Evolutionary conservation across 2,888 invertebrate species (phyloP).

Genomic region (Nasonia oneida): DNA sequence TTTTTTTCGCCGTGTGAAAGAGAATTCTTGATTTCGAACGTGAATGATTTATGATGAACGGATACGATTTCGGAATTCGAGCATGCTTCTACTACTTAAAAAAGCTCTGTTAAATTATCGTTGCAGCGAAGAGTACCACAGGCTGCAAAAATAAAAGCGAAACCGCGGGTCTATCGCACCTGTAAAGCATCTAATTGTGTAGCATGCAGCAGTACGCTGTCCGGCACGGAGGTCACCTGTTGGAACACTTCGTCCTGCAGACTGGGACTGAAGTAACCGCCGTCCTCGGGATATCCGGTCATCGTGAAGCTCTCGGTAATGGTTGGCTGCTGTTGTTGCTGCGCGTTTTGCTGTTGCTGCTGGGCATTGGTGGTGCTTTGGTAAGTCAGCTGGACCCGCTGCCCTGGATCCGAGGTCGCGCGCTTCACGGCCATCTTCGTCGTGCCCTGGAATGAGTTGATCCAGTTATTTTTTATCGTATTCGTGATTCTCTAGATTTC

Average conservation of each 20-base stretch:
- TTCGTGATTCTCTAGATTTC: not conserved
- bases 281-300: conserved; percentile 78
- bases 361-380: conserved; percentile 69
- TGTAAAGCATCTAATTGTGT: conserved; percentile 82
- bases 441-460: conserved; percentile 72
- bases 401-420: conserved; percentile 87
- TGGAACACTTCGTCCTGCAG: conserved; percentile 88
- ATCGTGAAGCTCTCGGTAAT: conserved; percentile 77
- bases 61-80: not conserved
- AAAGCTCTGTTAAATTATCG: not conserved
- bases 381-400: conserved; percentile 81
- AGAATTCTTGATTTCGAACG: conserved; percentile 25
- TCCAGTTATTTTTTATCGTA: conserved; percentile 42
- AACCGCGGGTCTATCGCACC: conserved; percentile 68
- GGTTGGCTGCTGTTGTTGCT: conserved; percentile 69
- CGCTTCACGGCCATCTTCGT: conserved; percentile 85
- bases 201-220: conserved; percentile 86
- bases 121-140: not conserved
- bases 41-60: not conserved
- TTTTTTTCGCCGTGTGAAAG: conserved; percentile 1
- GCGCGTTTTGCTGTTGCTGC: conserved; percentile 61
- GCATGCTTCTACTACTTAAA: not conserved
- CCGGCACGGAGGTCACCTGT: conserved; percentile 83
- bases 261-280: conserved; percentile 78
- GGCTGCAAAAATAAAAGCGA: not conserved